Conservation (phyloP, 2,888 invertebrate genomes). For the Platycheirus albimanus region DNA sequence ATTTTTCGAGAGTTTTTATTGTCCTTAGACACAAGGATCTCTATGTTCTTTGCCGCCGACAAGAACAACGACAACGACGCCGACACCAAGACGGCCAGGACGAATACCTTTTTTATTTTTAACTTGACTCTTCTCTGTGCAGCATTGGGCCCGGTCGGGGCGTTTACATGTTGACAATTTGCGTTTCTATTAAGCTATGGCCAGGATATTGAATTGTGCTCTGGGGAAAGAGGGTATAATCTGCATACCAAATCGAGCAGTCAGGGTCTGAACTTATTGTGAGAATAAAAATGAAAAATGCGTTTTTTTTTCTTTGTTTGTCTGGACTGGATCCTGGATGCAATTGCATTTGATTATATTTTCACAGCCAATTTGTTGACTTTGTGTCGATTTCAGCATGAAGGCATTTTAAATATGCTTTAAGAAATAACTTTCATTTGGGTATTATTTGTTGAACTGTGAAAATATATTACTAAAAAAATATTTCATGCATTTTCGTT, state of each 20-base stretch:
- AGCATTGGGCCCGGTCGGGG: not conserved
- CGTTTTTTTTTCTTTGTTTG: constrained; percentile 17
- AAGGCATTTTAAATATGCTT: too few species aligned
- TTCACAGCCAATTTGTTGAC: constrained; percentile 20
- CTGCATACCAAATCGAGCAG: constrained; percentile 24
- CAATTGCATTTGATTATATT: constrained; percentile 23
- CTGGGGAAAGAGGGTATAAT: not conserved
- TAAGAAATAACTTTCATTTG: too few species aligned
- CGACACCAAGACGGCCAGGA: constrained; percentile 5
- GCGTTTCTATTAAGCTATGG: constrained; percentile 37
- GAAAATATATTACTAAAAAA: too few species aligned
- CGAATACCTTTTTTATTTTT: not conserved
- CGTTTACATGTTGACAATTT: constrained; percentile 48
- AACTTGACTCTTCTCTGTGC: not conserved
- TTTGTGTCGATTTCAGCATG: constrained; percentile 6
- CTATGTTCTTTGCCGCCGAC: not conserved
- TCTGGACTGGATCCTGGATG: not conserved
- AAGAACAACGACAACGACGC: too few species aligned
- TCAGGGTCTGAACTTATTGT: constrained; percentile 17
- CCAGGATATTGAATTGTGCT: constrained; percentile 12
- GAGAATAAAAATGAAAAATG: constrained; percentile 25
- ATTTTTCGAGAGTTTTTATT: constrained; percentile 29
- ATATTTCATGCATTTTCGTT: too few species aligned
- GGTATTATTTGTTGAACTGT: too few species aligned
- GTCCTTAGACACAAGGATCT: constrained; percentile 31